Conservation (phyloP, 2,888 invertebrate genomes). For the Herminia tarsipennalis region DNA sequence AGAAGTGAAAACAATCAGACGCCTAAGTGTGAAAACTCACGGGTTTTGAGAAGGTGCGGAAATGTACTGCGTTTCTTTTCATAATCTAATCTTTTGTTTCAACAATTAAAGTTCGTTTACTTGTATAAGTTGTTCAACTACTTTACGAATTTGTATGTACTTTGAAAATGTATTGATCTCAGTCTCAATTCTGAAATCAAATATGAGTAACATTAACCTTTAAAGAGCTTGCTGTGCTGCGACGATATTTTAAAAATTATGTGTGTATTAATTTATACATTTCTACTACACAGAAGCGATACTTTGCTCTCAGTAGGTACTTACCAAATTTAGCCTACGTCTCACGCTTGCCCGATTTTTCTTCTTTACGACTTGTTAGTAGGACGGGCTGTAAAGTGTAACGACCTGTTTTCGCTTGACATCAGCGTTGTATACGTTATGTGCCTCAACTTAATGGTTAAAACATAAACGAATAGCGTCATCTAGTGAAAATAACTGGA, state of each 20-base stretch:
- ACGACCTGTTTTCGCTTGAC: slow-evolving; percentile 25
- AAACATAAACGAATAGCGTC: slow-evolving; percentile 17
- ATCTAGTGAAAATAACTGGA: slow-evolving; percentile 19
- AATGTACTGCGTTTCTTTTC: not conserved
- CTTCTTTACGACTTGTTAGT: slow-evolving; percentile 26
- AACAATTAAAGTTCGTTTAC: not conserved
- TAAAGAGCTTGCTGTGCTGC: too few species aligned
- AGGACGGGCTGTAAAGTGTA: slow-evolving; percentile 20
- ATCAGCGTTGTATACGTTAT: slow-evolving; percentile 16
- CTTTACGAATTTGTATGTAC: too few species aligned
- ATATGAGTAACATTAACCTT: too few species aligned
- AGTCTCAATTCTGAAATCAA: too few species aligned
- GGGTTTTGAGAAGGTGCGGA: slow-evolving; percentile 2
- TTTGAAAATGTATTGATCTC: too few species aligned
- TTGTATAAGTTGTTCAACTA: too few species aligned
- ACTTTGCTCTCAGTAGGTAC: too few species aligned
- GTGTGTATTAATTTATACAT: too few species aligned
- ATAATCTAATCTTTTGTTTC: not conserved
- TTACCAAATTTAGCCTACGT: too few species aligned
- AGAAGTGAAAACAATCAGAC: slow-evolving; percentile 44
- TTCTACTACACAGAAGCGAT: too few species aligned
- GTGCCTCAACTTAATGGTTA: slow-evolving; percentile 18
- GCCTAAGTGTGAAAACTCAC: slow-evolving; percentile 30
- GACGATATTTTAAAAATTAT: too few species aligned
- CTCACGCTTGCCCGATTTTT: slow-evolving; percentile 8